Evolutionary conservation across 2,113 vertebrate genomes (phyloP).

Genomic region (Pomatostomus ruficeps): DNA sequence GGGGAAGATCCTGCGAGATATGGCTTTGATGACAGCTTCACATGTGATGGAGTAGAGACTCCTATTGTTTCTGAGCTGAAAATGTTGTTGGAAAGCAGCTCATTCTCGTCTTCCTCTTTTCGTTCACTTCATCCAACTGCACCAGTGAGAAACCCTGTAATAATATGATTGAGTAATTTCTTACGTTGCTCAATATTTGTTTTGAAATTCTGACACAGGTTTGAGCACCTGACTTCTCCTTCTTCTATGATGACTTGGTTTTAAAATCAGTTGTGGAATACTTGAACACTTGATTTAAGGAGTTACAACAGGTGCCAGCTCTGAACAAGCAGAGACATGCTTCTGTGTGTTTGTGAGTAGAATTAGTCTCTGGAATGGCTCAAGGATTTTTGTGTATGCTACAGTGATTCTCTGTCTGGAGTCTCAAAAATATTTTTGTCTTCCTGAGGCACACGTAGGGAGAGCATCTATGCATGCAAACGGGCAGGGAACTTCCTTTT

Average conservation of each 20-base stretch:
- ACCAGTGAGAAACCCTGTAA: neutral
- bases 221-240: neutral
- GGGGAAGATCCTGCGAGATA: neutral
- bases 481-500: neutral
- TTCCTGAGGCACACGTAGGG: neutral
- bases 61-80: neutral
- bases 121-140: neutral
- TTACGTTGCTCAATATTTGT: neutral
- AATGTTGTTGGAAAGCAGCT: neutral
- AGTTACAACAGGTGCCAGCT: neutral
- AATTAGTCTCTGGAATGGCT: neutral
- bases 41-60: neutral
- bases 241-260: neutral
- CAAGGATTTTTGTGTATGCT: neutral
- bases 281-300: neutral
- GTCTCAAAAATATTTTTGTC: neutral
- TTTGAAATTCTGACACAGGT: neutral
- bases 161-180: neutral
- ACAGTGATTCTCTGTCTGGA: neutral
- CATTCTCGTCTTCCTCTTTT: neutral
- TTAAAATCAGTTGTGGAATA: neutral
- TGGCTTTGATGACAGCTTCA: neutral
- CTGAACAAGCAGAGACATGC: neutral
- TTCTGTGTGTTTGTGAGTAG: neutral
- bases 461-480: neutral